Evolutionary conservation across 2,797 vertebrate genomes (phyloP).

Genomic region (Malacoctenus gilli): DNA sequence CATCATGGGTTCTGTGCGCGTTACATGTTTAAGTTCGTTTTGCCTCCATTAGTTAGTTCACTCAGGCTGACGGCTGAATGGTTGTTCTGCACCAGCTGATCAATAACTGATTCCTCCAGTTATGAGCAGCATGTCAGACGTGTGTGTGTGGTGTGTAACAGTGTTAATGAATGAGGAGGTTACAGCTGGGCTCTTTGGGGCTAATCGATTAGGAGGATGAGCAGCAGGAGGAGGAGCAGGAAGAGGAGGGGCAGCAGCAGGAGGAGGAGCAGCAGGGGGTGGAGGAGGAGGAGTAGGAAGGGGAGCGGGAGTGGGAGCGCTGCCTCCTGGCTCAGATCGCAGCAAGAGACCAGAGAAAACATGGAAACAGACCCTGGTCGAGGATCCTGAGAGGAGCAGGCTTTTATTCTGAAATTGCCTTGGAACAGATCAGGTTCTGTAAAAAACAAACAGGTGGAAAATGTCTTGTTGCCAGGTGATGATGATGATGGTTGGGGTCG

Average conservation of each 20-base stretch:
- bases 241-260: neutral
- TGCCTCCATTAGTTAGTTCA: no score
- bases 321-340: neutral
- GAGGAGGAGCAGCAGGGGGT: neutral
- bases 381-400: neutral
- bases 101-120: no score
- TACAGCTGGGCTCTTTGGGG: constrained; percentile 39
- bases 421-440: neutral
- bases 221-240: neutral
- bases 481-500: constrained; percentile 17
- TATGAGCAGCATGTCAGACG: no score
- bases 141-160: neutral
- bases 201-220: constrained; percentile 26
- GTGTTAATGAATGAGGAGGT: constrained; percentile 51
- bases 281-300: neutral
- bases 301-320: neutral
- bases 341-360: neutral
- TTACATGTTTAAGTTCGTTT: no score
- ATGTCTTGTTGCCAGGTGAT: accelerated
- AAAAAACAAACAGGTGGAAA: neutral
- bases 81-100: no score
- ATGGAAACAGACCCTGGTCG: constrained; percentile 6
- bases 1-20: no score
- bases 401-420: constrained; percentile 29
- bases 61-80: no score